A percentile compares a stretch with the other conserved stretches of the same genome.
Conservation (phyloP, 2,797 vertebrate species). For the Rachycentron canadum region DNA sequence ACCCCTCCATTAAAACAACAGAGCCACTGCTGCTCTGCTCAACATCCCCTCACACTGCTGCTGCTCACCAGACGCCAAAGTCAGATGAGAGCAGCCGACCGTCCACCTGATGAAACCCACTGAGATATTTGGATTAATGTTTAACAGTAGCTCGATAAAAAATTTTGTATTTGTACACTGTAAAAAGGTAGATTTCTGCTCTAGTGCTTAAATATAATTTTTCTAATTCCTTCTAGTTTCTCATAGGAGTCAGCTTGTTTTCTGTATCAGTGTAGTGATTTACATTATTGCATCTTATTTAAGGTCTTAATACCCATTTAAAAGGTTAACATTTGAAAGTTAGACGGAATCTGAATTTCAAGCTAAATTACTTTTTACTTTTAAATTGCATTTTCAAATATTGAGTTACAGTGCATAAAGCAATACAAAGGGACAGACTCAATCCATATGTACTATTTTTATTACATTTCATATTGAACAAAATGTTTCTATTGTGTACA, state of each 20-base stretch:
- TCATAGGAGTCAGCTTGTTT: background rate
- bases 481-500: slow-evolving; percentile 27
- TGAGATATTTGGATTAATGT: background rate
- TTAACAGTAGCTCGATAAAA: slow-evolving; percentile 14
- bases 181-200: background rate
- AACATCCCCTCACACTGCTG: slow-evolving; percentile 66
- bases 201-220: background rate
- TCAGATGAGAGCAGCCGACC: slow-evolving; percentile 41
- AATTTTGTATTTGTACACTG: background rate
- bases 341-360: background rate
- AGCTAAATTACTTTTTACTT: background rate
- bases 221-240: background rate
- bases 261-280: background rate
- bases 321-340: background rate
- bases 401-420: background rate
- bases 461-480: slow-evolving; percentile 51
- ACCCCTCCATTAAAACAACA: slow-evolving; percentile 79
- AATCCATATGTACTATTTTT: slow-evolving; percentile 57
- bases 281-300: background rate
- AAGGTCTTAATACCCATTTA: background rate
- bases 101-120: slow-evolving; percentile 41
- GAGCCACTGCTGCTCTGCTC: slow-evolving; percentile 72
- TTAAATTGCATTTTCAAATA: background rate
- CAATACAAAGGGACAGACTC: slow-evolving; percentile 45
- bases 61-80: slow-evolving; percentile 59